Evolutionary conservation across 2,888 invertebrate species (phyloP).

Genomic region (Caenorhabditis doughertyi): DNA sequence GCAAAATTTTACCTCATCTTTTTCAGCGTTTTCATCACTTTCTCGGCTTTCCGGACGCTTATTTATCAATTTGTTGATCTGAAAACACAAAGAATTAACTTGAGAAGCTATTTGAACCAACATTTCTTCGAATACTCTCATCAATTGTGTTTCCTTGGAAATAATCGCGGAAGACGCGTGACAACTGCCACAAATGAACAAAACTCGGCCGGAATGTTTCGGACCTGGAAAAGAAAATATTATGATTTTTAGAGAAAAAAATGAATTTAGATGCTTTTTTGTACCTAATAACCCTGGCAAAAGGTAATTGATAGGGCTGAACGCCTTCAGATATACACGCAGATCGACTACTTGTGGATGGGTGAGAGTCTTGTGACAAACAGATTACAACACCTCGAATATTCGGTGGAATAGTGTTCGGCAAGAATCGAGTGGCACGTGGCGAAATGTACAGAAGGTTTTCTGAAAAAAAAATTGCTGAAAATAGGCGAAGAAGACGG

Average conservation of each 20-base stretch:
- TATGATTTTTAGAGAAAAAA: not conserved
- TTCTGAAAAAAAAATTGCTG: slow-evolving; percentile 27
- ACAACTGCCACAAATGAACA: slow-evolving; percentile 28
- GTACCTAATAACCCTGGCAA: slow-evolving; percentile 36
- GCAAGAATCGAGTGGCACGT: slow-evolving; percentile 50
- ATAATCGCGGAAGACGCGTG: slow-evolving; percentile 39
- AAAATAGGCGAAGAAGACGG: not conserved
- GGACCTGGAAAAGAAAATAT: slow-evolving; percentile 29
- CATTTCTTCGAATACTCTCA: slow-evolving; percentile 30
- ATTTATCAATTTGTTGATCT: slow-evolving; percentile 13
- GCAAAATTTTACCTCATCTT: slow-evolving; percentile 24
- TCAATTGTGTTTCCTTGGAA: slow-evolving; percentile 36
- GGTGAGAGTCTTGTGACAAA: slow-evolving; percentile 50
- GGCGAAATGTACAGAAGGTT: slow-evolving; percentile 52
- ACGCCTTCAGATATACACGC: slow-evolving; percentile 49
- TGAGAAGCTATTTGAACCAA: not conserved
- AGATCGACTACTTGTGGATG: slow-evolving; percentile 33
- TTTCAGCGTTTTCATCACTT: slow-evolving; percentile 12
- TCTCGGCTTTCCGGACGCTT: not conserved
- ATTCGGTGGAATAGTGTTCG: slow-evolving; percentile 29
- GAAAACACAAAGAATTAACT: not conserved
- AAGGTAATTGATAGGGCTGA: slow-evolving; percentile 49
- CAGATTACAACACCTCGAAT: slow-evolving; percentile 39
- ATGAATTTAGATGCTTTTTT: not conserved
- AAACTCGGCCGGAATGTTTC: not conserved